Evolutionary conservation across 2,888 invertebrate genomes (phyloP), one percentile per base, ranked within the genome.

Genomic region (Dendrolimus houi): DNA sequence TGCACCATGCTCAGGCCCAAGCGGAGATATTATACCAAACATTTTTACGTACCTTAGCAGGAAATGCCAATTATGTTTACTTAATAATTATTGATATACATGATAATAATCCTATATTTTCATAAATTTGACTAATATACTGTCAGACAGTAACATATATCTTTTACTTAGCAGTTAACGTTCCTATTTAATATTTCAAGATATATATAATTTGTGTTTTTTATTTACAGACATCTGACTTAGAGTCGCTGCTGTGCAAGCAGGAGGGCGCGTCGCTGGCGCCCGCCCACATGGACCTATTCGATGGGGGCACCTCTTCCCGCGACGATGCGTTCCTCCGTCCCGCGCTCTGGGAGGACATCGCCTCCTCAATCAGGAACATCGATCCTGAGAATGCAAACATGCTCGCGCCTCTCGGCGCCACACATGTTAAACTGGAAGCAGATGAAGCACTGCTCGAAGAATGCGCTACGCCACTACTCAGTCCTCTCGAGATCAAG

Each of bases 301-400:
- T 91, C 77, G 88, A 91, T 63, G 84, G 93, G 53, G 92, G 92
- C 56, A 81, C 91, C 57, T 87, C 88, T 62, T 87, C 92, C 85
- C 79, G 95, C 81, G 97, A 97, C 85, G 97, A 97, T 87, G 95
- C 95, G 57, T 97, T 96, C 87, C 93, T 96, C 68, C 94, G 96
- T 72, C 96, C 97, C 54, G 96, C 96, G 47, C 92, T 97, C 53
- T 97, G 97, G 97, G 97, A 97, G 87, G 97, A 97, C 91, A 96
- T 97, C 79, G 95, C 96, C 65, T 96, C 96, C 81, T 96, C 96
- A 75, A 96, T 97, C 85, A 94, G 96, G 79, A 97, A 96, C 84
- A 94, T 97, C 77, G 97, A 97, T 81, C 96, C 96, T 41, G 96
- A 96, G 82, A 97, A 97, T 80, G 96, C 96, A 57, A 95, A 96